phyloP scores from a whole-genome alignment of 2,888 invertebrate genomes.

The Melanophora roralis region DNA sequence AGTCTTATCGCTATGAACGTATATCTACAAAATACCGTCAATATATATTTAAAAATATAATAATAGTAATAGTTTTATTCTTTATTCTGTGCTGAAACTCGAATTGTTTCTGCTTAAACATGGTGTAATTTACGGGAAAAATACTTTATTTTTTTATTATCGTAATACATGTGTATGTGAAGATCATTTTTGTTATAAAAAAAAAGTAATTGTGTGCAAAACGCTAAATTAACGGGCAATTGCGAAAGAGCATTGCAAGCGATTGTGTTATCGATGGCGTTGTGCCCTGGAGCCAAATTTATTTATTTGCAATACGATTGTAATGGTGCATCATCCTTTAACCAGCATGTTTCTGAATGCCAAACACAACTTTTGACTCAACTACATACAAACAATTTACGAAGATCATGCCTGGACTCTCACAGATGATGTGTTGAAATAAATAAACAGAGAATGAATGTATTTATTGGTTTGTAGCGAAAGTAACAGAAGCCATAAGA shows the following conservation, averaged over 20 bases:
- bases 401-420: constrained; percentile 2
- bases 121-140: constrained; percentile 24
- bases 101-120: background rate
- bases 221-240: constrained; percentile 62
- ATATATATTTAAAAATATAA: too few relatives aligned
- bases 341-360: constrained; percentile 38
- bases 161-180: constrained; percentile 4
- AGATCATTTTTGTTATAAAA: constrained; percentile 19
- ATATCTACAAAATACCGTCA: too few relatives aligned
- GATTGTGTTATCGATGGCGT: constrained; percentile 74
- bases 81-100: too few relatives aligned
- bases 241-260: constrained; percentile 61
- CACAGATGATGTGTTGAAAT: background rate
- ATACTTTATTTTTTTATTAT: background rate
- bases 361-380: background rate
- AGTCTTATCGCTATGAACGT: too few relatives aligned
- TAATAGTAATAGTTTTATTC: too few relatives aligned
- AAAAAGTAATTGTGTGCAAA: constrained; percentile 61
- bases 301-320: constrained; percentile 59
- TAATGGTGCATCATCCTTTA: constrained; percentile 61
- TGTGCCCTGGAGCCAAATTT: constrained; percentile 65
- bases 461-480: background rate
- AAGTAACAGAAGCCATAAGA: constrained; percentile 1
- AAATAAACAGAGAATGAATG: constrained; percentile 13
- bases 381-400: background rate